A percentile compares a stretch with the other conserved stretches of the same genome.
Evolutionary conservation across 53 echinoderm and acorn worm genomes (phyloP).

Genomic region (Holothuria leucospilota): DNA sequence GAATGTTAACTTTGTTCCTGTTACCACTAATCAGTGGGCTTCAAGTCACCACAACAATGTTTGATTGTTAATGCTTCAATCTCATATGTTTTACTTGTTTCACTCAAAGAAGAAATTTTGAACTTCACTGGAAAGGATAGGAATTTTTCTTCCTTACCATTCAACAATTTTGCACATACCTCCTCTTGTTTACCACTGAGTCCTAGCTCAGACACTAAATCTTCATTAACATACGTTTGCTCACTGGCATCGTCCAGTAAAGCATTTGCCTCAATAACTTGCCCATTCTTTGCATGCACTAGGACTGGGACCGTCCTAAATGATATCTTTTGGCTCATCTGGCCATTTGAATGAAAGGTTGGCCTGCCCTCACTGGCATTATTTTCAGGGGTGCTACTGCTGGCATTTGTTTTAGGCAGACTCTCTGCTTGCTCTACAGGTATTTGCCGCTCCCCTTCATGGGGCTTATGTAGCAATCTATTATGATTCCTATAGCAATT

Average conservation of each 20-base stretch:
- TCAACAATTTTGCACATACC: slow-evolving; percentile 7
- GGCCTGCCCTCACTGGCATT: neutral
- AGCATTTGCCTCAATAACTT: slow-evolving; percentile 39
- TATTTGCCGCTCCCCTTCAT: neutral
- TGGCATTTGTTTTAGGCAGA: neutral
- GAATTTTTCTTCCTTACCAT: slow-evolving; percentile 40
- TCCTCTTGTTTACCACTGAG: slow-evolving; percentile 26
- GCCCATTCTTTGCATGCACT: neutral
- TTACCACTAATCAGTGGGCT: slow-evolving; percentile 16
- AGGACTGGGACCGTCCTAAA: slow-evolving; percentile 17
- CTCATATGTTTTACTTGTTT: slow-evolving; percentile 13
- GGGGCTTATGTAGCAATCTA: slow-evolving; percentile 28
- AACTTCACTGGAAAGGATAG: slow-evolving; percentile 27
- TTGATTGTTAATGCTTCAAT: slow-evolving; percentile 37
- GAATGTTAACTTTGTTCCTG: slow-evolving; percentile 36
- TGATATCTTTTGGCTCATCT: slow-evolving; percentile 7
- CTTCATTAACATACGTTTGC: slow-evolving; percentile 45
- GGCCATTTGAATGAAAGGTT: slow-evolving; percentile 15
- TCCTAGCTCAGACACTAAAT: slow-evolving; percentile 30
- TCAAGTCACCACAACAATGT: slow-evolving; percentile 22
- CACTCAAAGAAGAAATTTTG: slow-evolving; percentile 8
- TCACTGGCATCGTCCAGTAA: slow-evolving; percentile 42
- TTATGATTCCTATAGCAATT: slow-evolving; percentile 35
- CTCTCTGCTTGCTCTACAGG: neutral
- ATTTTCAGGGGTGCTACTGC: slow-evolving; percentile 6